Percentiles rank a stretch among this genome's conserved stretches.
Conservation (phyloP, 2,888 invertebrate species). For the Stictocephala bisonia region DNA sequence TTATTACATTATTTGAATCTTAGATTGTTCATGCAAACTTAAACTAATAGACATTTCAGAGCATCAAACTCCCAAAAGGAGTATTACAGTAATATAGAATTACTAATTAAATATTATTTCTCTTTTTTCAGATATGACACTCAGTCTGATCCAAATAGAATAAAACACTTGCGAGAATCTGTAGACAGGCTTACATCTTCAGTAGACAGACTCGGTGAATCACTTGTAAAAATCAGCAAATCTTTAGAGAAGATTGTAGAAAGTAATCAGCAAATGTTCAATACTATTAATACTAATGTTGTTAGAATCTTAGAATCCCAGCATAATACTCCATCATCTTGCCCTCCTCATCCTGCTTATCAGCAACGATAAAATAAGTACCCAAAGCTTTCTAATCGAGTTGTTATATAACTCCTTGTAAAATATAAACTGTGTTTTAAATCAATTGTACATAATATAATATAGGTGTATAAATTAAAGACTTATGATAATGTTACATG, state of each 20-base stretch:
- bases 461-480: too few relatives aligned
- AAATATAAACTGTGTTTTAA: too few relatives aligned
- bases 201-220: constrained; percentile 9
- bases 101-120: not conserved
- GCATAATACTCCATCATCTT: not conserved
- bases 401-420: too few relatives aligned
- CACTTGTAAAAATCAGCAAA: constrained; percentile 3
- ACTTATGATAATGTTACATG: too few relatives aligned
- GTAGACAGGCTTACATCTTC: constrained; percentile 20
- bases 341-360: not conserved
- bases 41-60: too few relatives aligned
- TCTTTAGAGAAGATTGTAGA: constrained; percentile 24
- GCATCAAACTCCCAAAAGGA: too few relatives aligned
- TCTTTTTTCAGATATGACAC: not conserved
- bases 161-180: constrained; percentile 15
- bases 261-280: constrained; percentile 27
- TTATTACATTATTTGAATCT: too few relatives aligned
- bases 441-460: too few relatives aligned
- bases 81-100: too few relatives aligned
- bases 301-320: constrained; percentile 30
- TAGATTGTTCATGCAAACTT: too few relatives aligned
- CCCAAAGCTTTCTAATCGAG: too few relatives aligned
- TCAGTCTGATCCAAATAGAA: not conserved
- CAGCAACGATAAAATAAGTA: not conserved
- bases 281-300: constrained; percentile 3